Evolutionary conservation across 2,113 vertebrate genomes (phyloP), one percentile per base, ranked within the genome.

Genomic region (Ctenodactylus gundi): DNA sequence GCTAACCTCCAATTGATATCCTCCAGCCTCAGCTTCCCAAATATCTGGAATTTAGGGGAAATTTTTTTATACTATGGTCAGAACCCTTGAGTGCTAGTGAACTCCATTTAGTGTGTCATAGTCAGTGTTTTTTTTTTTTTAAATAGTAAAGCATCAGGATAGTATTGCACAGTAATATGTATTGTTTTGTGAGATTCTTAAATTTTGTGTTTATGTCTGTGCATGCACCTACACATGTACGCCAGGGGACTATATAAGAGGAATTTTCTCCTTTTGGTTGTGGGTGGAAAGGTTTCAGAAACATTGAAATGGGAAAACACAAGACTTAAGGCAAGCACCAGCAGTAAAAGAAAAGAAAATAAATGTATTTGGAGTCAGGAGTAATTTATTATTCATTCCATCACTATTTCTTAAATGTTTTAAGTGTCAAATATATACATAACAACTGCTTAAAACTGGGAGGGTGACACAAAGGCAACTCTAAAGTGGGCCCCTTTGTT

Each of bases 331-430:
- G 34, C 53, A 84, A 75, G 10, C 1, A 62, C 12, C 49, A 62
- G 23, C 18, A 85, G 11, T 53, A 72, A 49, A 88, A 67, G 12
- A 44, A 68, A 83, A 51, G 8, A n/a, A 14, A n/a, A 23, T 34
- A 85, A 78, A 13, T 20, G 8, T 81, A 31, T 82, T 84, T 76
- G 14, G 27, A 89, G 73, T 62, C 46, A 82, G 31, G 29, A n/a
- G 14, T 76, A 25, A 49, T 78, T 93, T 49, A 44, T 93, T 49
- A 44, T 87, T 91, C 41, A 94, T 68, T 86, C 68, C 53, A 72
- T 25, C 70, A n/a, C 15, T 84, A 41, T 84, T 87, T 94, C 62
- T 89, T 95, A 62, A 80, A 75, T 89, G 46, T 91, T 62, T 49
- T 20, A 27, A 80, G 18, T 25, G 90, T 85, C 88, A 92, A 31